Evolutionary conservation across 2,888 invertebrate species (phyloP), one percentile per base, ranked within the genome.

Genomic region (Agrotis puta): DNA sequence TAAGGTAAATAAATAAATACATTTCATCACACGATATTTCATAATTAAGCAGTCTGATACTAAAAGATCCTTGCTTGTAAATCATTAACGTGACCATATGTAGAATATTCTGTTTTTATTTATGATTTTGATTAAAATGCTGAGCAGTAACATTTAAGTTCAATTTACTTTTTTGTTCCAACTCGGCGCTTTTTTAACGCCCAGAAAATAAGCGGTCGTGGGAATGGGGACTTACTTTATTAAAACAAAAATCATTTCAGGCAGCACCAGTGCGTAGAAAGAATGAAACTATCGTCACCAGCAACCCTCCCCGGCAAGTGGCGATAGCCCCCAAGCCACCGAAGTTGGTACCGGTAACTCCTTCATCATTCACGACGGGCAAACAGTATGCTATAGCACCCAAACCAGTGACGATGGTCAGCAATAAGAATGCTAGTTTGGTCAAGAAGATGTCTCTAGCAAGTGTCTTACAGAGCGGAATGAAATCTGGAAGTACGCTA

Each of bases 311-410:
- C 79, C 95, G 88, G 82, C 96, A 91, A 75, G 92, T 96, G 3
- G 94, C 96, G 1, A 97, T 97, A 75, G 96, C 96, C 0, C 96
- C 97, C 0, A 97, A 89, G 48, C 89, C 88, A 2, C 78, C 84
- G 0, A 84, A 85, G 59, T 61, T 83, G 20, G 65, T 77, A 1
- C 48, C 80, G 0, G n/a, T 70, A 6, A 51, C 63, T 2, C 22
- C 74, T n/a, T 70, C 74, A 24, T 57, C 64, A 0, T 83, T 80
- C 59, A 48, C 76, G 0, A 18, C 83, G 0, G 85, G 84, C 18
- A 92, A 92, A 51, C 93, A 91, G 64, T 88, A 88, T 45, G 88
- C 92, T 0, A 92, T 94, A 18, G 94, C 94, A 0, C 94, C 94
- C 0, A 94, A 93, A 79, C 93, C 94, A 0, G 87, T 93, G 0